A percentile compares a stretch with the other conserved stretches of the same genome.
Evolutionary conservation across 1,140 invertebrate genomes (phyloP).

Genomic region (Megathymus violae): DNA sequence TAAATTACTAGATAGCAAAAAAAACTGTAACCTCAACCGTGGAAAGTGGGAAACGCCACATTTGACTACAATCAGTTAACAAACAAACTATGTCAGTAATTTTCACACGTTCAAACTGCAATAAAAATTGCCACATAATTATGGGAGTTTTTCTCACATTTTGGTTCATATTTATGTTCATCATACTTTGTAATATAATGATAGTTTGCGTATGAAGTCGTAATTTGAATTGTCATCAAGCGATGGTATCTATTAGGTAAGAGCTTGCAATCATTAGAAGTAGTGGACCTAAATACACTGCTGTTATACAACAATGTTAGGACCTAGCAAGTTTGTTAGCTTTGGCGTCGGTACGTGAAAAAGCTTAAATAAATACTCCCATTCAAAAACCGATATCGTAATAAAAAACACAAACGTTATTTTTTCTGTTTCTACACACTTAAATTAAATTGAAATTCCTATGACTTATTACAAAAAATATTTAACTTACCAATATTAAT

Average conservation of each 20-base stretch:
- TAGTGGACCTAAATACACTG: constrained; percentile 12
- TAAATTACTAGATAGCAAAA: too few species aligned
- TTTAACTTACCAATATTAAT: too few species aligned
- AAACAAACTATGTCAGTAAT: constrained; percentile 7
- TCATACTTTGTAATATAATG: constrained; percentile 11
- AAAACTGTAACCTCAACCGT: neutral
- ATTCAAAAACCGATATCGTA: too few species aligned
- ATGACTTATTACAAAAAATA: too few species aligned
- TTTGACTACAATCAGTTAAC: too few species aligned
- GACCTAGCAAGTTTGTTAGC: too few species aligned
- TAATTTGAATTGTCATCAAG: constrained; percentile 18
- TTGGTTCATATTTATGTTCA: constrained; percentile 1
- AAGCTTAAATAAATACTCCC: too few species aligned
- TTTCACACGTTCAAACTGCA: constrained; percentile 17
- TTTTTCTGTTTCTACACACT: too few species aligned
- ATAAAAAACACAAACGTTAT: too few species aligned
- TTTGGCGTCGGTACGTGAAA: too few species aligned
- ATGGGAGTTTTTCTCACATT: constrained; percentile 19
- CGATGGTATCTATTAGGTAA: constrained; percentile 10
- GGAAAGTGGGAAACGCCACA: too few species aligned
- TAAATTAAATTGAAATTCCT: too few species aligned
- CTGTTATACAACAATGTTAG: constrained; percentile 21
- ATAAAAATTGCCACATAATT: constrained; percentile 16
- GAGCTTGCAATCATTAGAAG: constrained; percentile 1
- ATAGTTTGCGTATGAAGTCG: constrained; percentile 7